phyloP scores from a whole-genome alignment of 2,888 invertebrate genomes.

The Branchinecta sandiegonensis region DNA sequence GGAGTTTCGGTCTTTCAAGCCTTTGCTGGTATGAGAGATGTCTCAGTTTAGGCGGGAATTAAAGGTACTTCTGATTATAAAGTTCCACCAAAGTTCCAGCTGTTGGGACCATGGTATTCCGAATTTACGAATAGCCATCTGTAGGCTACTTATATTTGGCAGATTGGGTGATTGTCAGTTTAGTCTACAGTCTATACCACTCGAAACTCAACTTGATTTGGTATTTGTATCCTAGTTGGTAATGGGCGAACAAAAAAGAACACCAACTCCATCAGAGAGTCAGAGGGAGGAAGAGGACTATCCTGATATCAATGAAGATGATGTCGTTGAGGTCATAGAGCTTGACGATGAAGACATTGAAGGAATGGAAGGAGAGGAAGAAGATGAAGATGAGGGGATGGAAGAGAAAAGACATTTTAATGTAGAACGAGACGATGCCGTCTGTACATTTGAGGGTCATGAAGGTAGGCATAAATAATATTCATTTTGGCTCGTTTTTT shows the following conservation, averaged over 20 bases:
- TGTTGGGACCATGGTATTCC: too few relatives aligned
- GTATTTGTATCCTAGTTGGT: background rate
- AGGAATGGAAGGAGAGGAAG: conserved; percentile 28
- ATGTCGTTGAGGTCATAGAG: conserved; percentile 35
- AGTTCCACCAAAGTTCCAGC: too few relatives aligned
- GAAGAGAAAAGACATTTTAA: conserved; percentile 27
- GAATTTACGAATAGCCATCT: too few relatives aligned
- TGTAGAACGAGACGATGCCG: conserved; percentile 41
- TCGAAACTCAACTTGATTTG: too few relatives aligned
- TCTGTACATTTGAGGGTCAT: conserved; percentile 49
- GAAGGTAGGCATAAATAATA: conserved; percentile 33
- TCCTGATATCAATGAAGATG: conserved; percentile 34
- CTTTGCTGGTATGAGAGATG: too few relatives aligned
- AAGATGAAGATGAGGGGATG: conserved; percentile 29
- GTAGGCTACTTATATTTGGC: too few relatives aligned
- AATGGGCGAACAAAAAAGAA: conserved; percentile 14
- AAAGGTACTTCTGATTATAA: too few relatives aligned
- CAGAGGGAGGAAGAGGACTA: conserved; percentile 14
- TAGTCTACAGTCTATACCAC: too few relatives aligned
- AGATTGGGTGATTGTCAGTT: too few relatives aligned
- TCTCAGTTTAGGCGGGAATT: too few relatives aligned
- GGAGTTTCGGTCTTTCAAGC: too few relatives aligned
- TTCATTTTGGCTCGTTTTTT: conserved; percentile 10
- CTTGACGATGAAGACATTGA: conserved; percentile 29
- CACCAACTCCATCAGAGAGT: conserved; percentile 18